Evolutionary conservation across 2,113 vertebrate species (phyloP).

Genomic region (Pongo abelii): DNA sequence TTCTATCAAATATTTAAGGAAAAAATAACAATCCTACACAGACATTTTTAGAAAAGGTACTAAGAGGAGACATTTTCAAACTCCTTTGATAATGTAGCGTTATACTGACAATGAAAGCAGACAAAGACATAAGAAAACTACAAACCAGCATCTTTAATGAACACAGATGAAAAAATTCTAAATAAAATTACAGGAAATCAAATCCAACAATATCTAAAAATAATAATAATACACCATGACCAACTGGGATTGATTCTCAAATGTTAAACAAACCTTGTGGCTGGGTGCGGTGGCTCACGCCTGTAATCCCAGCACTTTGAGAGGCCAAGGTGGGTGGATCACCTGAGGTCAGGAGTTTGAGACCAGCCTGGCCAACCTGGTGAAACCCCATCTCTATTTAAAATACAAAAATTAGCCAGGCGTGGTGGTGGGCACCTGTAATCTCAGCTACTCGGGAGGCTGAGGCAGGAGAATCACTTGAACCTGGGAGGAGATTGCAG

Average conservation of each 20-base stretch:
- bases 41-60: background rate
- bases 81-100: background rate
- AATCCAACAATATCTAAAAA: background rate
- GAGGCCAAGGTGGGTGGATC: too few relatives aligned
- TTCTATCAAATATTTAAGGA: background rate
- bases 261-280: background rate
- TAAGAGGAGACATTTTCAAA: background rate
- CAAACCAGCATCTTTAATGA: background rate
- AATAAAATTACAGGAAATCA: background rate
- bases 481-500: too few relatives aligned
- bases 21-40: background rate
- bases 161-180: background rate
- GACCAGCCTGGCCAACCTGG: too few relatives aligned
- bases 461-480: too few relatives aligned
- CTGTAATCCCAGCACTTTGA: too few relatives aligned
- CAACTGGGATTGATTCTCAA: background rate
- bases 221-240: background rate
- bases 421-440: too few relatives aligned
- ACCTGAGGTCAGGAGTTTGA: too few relatives aligned
- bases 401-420: too few relatives aligned
- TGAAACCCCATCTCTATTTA: too few relatives aligned
- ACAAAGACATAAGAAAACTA: background rate
- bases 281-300: too few relatives aligned
- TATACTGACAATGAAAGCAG: background rate
- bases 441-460: too few relatives aligned